Conservation (phyloP, 2,888 invertebrate genomes). For the Polymixis flavicincta region DNA sequence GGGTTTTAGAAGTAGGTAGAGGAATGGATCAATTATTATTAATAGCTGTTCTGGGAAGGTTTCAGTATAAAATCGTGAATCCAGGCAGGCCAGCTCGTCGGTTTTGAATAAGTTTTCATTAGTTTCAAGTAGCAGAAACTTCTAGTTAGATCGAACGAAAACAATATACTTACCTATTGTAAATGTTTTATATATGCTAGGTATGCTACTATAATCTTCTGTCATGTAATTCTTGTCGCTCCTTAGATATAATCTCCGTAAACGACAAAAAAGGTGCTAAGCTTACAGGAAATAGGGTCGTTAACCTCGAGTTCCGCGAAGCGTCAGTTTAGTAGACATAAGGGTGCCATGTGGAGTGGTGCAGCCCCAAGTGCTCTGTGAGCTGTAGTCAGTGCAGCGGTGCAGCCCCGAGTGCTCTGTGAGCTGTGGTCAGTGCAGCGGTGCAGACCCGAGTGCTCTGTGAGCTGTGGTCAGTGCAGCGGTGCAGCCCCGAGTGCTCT, state of each 20-base stretch:
- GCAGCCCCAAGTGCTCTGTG: no score
- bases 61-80: neutral
- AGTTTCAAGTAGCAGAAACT: neutral
- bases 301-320: neutral
- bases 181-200: neutral
- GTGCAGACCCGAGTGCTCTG: no score
- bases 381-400: no score
- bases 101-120: neutral
- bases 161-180: neutral
- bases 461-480: no score
- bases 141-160: no score
- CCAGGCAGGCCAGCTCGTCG: neutral
- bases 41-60: neutral
- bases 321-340: neutral
- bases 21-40: neutral
- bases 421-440: no score
- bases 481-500: no score
- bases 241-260: neutral
- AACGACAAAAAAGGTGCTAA: neutral
- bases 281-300: neutral
- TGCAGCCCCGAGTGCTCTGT: no score
- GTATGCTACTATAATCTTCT: neutral
- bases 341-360: no score
- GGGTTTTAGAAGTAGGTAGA: neutral
- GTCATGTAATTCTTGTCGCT: neutral